phyloP scores from a whole-genome alignment of 2,888 invertebrate species.

The Erebia palarica region DNA sequence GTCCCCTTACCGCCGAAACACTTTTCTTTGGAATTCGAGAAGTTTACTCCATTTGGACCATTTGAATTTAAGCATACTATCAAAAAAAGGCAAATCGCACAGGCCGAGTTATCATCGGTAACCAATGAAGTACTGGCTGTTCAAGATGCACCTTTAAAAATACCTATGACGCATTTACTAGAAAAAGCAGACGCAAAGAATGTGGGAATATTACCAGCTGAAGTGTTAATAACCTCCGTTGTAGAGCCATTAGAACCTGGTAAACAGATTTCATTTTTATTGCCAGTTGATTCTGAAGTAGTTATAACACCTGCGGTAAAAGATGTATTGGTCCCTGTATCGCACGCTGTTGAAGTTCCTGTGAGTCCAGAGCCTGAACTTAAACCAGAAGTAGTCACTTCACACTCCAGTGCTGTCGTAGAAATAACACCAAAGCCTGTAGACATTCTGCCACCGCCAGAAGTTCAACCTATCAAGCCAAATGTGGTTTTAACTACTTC shows the following conservation, averaged over 20 bases:
- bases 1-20: slow-evolving; percentile 53
- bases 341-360: slow-evolving; percentile 5
- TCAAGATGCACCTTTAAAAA: slow-evolving; percentile 25
- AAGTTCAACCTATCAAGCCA: slow-evolving; percentile 13
- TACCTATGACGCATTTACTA: slow-evolving; percentile 18
- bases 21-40: slow-evolving; percentile 55
- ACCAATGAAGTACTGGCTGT: slow-evolving; percentile 29
- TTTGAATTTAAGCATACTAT: slow-evolving; percentile 51
- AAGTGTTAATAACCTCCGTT: slow-evolving; percentile 36
- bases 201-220: slow-evolving; percentile 21
- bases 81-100: slow-evolving; percentile 46
- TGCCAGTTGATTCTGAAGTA: slow-evolving; percentile 24
- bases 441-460: slow-evolving; percentile 24
- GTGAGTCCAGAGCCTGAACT: slow-evolving; percentile 14
- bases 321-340: slow-evolving; percentile 12
- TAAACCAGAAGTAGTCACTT: slow-evolving; percentile 24
- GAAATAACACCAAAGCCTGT: slow-evolving; percentile 36
- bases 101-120: slow-evolving; percentile 18
- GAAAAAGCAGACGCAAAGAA: slow-evolving; percentile 17
- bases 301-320: slow-evolving; percentile 22
- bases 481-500: slow-evolving; percentile 25
- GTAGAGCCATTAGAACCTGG: slow-evolving; percentile 32
- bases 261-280: slow-evolving; percentile 19
- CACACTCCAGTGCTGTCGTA: slow-evolving; percentile 29
- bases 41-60: slow-evolving; percentile 58